These are phyloP conservation scores for Parelbella ahira DNA, from an alignment of 2,888 invertebrate species.

Conservation along the genomic window DNA sequence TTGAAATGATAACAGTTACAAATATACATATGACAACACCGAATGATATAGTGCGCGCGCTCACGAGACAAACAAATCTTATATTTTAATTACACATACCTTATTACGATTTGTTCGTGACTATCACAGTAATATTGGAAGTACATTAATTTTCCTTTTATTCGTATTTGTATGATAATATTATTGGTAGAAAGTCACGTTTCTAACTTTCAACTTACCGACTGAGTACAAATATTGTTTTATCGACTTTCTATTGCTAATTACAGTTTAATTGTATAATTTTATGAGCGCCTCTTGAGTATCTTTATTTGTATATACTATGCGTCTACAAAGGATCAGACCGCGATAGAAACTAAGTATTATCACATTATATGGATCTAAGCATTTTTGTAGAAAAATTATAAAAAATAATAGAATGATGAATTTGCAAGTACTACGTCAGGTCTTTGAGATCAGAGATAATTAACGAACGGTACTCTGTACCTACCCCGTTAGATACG, in stretches of 20 bases:
- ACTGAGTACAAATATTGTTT: conserved; percentile 28
- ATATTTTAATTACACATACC: conserved; percentile 24
- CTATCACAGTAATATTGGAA: conserved; percentile 21
- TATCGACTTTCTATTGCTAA: conserved; percentile 30
- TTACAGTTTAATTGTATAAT: conserved; percentile 30
- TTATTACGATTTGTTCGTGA: conserved; percentile 25
- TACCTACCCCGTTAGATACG: too few relatives aligned
- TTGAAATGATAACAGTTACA: conserved; percentile 16
- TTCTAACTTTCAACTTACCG: conserved; percentile 30
- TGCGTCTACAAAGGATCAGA: too few relatives aligned
- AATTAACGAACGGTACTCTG: too few relatives aligned
- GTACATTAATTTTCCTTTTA: conserved; percentile 30
- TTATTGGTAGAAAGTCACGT: conserved; percentile 34
- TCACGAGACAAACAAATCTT: conserved; percentile 26
- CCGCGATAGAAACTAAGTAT: too few relatives aligned
- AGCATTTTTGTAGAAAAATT: too few relatives aligned
- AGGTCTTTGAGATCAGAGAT: too few relatives aligned
- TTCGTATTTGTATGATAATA: conserved; percentile 30
- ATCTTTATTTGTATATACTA: conserved; percentile 6
- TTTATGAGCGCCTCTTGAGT: conserved; percentile 24
- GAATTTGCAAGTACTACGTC: too few relatives aligned
- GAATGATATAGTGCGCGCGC: conserved; percentile 26
- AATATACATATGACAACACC: conserved; percentile 1
- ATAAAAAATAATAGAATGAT: too few relatives aligned
- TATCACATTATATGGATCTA: too few relatives aligned